Evolutionary conservation across 2,797 vertebrate genomes (phyloP), one percentile per base, ranked within the genome.

Genomic region (Clarias fuscus): DNA sequence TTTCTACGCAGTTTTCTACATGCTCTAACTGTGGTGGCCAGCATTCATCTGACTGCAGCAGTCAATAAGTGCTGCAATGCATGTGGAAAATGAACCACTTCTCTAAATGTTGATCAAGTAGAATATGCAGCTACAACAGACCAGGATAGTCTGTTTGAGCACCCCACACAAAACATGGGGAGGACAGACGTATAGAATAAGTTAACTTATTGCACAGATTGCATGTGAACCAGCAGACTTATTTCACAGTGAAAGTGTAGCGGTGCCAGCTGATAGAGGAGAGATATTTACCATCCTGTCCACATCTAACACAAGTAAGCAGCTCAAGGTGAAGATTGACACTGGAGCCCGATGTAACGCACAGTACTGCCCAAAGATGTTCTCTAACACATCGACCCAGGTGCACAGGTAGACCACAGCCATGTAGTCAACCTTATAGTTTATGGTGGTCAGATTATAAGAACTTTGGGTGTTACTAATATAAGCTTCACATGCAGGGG

Each of bases 11-110:
- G 22, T 22, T 5, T 64, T n/a, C 62, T 24, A 64, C 22, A 64
- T 10, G 62, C 62, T 64, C 22, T 20, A 10, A 33, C 33, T 33
- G 33, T 33, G 33, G 33, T 33, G 8, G 37, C 18, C 83, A 73
- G 15, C 48, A 84, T 17, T n/a, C 77, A 53, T 33, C 33, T 33
- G 33, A 33, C 33, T 2, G 2, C 33, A 33, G 33, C 33, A 33
- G 33, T 33, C 33, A 33, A 33, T 2, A 33, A 33, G 33, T 33
- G 33, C 33, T 33, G 33, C 33, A 33, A 33, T 33, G 33, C 33
- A 33, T 33, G 33, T 33, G 62, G 87, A 20, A 86, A 88, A 80
- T 78, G 58, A 86, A 80, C 64, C 80, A 72, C 24, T 83, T 88
- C n/a, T 83, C 56, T 24, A 86, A 68, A 61, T 86, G 22, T 20